Base-by-base conservation (phyloP, 2,797 vertebrate species). In the Accipiter fasciatus region DNA sequence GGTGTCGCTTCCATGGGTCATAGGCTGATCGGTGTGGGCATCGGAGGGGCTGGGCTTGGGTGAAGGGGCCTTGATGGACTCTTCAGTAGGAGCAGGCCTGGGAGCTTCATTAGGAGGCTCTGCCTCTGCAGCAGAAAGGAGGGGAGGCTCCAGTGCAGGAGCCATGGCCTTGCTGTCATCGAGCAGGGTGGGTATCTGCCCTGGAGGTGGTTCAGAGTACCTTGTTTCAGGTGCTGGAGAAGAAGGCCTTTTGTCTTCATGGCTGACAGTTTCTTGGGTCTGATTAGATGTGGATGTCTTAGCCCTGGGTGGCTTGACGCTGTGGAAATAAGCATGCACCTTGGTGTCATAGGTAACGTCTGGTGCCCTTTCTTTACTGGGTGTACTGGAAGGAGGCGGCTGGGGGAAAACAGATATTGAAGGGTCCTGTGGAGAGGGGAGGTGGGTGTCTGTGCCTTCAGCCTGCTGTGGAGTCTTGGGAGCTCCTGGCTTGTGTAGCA, bases 311-410 rank as follows among this genome's bases (percentile, higher is more conserved):
- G 95, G 69, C 78, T 94, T 96, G 76, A 97, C 73, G 1, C 96
- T 96, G 64, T 19, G 95, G 52, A 97, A 95, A 2, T 82, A 85
- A 21, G 97, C 6, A 20, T 96, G 97, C 5, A 64, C 90, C 33
- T 87, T 95, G 59, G 96, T 93, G 84, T 97, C 33, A 18, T 96
- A 97, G 94, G 96, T 97, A 91, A 96, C 95, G 61, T 97, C 97
- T 66, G 98, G 96, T 61, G 94, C 97, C 71, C 95, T 97, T 97
- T 97, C 94, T 39, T 76, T 76, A 25, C 50, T 88, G 91, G 96
- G 96, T 77, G 80, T 73, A 58, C 86, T 97, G 96, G 97, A 91
- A 78, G 96, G 72, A 37, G 89, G 88, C 64, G 97, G 92, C 39
- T 96, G 96, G 33, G 98, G 73, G 50, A 97, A 71, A 90, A 97